A percentile compares a stretch with the other conserved stretches of the same genome.
Evolutionary conservation across 2,888 invertebrate species (phyloP).

Genomic region (Drosophila engyochracea): DNA sequence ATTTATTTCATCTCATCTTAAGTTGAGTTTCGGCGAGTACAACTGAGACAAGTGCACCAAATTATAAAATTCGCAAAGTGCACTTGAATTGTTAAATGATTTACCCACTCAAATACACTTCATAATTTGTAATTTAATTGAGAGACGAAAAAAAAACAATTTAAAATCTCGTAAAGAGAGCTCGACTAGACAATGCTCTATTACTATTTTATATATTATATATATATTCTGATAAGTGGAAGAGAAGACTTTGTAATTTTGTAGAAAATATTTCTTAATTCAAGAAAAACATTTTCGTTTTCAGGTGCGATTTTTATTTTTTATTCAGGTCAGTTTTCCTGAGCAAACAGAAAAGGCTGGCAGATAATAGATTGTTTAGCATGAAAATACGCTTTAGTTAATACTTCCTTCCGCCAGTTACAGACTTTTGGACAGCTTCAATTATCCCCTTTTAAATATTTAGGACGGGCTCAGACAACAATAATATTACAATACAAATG

Average conservation of each 20-base stretch:
- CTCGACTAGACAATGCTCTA: background rate
- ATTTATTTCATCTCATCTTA: slow-evolving; percentile 1
- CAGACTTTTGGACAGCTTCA: background rate
- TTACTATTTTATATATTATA: too few relatives aligned
- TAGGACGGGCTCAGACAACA: background rate
- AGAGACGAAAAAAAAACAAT: background rate
- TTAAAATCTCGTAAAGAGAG: background rate
- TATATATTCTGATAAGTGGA: too few relatives aligned
- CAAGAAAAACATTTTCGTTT: too few relatives aligned
- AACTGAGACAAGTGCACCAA: background rate
- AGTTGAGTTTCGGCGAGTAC: background rate
- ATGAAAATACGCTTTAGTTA: background rate
- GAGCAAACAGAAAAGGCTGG: background rate
- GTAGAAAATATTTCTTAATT: background rate
- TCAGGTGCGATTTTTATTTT: too few relatives aligned
- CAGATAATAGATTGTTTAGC: background rate
- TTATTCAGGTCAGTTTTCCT: background rate
- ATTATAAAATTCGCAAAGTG: background rate
- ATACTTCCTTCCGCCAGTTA: background rate
- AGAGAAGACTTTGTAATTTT: background rate
- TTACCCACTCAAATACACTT: background rate
- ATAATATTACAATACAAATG: background rate
- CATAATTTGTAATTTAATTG: background rate
- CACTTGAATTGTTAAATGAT: background rate
- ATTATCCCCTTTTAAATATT: background rate